Evolutionary conservation across 64 coral and sea anemone species (phyloP).

Genomic region (Anthopleura sola): DNA sequence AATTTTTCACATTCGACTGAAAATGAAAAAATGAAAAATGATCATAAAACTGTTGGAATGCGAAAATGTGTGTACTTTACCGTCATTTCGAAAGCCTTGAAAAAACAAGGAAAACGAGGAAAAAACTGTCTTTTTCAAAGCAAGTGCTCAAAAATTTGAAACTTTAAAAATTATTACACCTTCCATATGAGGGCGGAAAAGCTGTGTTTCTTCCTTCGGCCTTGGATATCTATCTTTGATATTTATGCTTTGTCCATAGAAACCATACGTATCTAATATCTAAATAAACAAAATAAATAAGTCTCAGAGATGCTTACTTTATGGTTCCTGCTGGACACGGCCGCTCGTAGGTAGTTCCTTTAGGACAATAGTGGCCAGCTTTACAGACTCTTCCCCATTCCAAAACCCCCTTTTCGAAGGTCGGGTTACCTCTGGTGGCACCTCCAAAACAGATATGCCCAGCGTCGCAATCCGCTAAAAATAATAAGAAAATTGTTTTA

Average conservation of each 20-base stretch:
- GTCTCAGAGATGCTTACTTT: conserved; percentile 42
- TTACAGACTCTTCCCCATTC: conserved; percentile 79
- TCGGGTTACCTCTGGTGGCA: conserved; percentile 71
- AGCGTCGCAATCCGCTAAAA: conserved; percentile 63
- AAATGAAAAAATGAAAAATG: too few species aligned
- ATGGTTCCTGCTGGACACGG: conserved; percentile 79
- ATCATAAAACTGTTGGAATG: too few species aligned
- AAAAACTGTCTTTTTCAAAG: too few species aligned
- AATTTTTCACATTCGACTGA: too few species aligned
- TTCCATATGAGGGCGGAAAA: too few species aligned
- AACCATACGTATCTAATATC: neutral
- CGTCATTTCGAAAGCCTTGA: too few species aligned
- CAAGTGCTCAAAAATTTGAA: too few species aligned
- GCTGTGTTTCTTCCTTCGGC: too few species aligned
- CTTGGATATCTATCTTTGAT: too few species aligned
- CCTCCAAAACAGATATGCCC: conserved; percentile 83
- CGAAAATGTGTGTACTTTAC: too few species aligned
- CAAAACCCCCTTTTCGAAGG: conserved; percentile 77
- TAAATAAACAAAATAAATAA: neutral
- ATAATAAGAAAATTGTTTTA: neutral
- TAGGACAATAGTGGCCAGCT: conserved; percentile 75
- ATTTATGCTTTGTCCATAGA: neutral
- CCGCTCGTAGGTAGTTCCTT: conserved; percentile 64
- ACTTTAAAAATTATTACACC: too few species aligned
- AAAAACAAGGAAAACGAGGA: too few species aligned